phyloP scores from a whole-genome alignment of 2,797 vertebrate genomes.

The Sebastes vulpes region DNA sequence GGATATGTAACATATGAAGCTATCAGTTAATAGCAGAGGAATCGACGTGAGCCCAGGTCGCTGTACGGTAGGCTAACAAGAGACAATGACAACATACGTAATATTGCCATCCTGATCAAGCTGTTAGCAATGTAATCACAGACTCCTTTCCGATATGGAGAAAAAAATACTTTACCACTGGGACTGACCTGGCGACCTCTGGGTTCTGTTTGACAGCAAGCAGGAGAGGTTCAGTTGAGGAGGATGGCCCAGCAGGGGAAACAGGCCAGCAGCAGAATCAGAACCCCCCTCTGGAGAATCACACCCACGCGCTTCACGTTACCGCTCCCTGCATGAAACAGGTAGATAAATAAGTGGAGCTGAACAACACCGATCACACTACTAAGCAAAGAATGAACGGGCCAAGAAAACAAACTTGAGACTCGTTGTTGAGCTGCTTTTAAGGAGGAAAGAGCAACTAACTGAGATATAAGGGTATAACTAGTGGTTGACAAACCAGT shows the following conservation, averaged over 20 bases:
- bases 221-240: constrained; percentile 90
- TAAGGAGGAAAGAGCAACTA: constrained; percentile 1
- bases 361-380: not conserved
- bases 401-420: constrained; percentile 40
- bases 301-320: constrained; percentile 93
- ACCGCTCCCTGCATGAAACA: constrained; percentile 84
- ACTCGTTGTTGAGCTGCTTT: constrained; percentile 4
- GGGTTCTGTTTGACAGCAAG: constrained; percentile 88
- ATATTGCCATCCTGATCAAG: too few relatives aligned
- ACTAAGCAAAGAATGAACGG: not conserved
- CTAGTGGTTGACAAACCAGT: constrained; percentile 87
- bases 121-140: not conserved
- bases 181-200: constrained; percentile 61
- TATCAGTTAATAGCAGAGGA: not conserved
- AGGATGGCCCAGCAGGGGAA: constrained; percentile 95
- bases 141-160: not conserved
- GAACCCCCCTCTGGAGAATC: constrained; percentile 90
- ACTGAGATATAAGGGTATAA: constrained; percentile 91
- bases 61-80: not conserved
- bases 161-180: not conserved
- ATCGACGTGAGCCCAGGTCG: not conserved
- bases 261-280: constrained; percentile 92
- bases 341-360: not conserved
- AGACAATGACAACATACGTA: too few relatives aligned
- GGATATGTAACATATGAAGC: not conserved